phyloP scores from a whole-genome alignment of 2,113 vertebrate genomes.

The Oplegnathus fasciatus region DNA sequence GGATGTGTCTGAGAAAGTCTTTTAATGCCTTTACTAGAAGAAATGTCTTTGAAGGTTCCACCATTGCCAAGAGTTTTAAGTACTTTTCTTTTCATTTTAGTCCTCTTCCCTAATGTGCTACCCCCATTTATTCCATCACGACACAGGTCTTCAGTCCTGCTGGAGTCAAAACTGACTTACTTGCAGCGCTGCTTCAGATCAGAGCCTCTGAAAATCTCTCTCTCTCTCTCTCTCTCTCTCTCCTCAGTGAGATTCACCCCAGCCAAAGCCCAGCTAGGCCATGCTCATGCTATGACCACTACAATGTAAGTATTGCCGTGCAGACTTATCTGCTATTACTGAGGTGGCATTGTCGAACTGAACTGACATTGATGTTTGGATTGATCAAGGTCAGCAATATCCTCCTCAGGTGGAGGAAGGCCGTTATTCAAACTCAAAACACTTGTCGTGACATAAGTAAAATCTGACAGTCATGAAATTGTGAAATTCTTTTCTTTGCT shows the following conservation, averaged over 20 bases:
- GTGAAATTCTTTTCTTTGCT: too few species aligned
- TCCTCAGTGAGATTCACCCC: slow-evolving; percentile 65
- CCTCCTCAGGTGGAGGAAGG: neutral
- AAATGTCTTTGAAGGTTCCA: too few species aligned
- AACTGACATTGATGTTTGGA: neutral
- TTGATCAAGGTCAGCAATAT: neutral
- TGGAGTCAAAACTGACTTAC: neutral
- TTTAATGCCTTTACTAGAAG: neutral
- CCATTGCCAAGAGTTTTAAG: neutral
- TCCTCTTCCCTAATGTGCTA: neutral
- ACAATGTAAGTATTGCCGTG: slow-evolving; percentile 72
- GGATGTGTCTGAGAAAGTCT: neutral
- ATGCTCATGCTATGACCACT: slow-evolving; percentile 56
- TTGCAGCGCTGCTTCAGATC: neutral
- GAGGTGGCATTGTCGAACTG: neutral
- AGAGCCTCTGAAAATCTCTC: neutral
- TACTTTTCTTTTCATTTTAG: neutral
- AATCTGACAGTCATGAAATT: neutral
- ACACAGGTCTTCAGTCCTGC: neutral
- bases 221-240: slow-evolving; percentile 21
- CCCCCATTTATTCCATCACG: neutral
- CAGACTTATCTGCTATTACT: neutral
- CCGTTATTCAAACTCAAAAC: neutral
- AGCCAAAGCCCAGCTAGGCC: slow-evolving; percentile 47
- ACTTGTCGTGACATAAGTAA: neutral